Base-by-base conservation (phyloP, 2,797 vertebrate genomes). In the Hybognathus amarus region DNA sequence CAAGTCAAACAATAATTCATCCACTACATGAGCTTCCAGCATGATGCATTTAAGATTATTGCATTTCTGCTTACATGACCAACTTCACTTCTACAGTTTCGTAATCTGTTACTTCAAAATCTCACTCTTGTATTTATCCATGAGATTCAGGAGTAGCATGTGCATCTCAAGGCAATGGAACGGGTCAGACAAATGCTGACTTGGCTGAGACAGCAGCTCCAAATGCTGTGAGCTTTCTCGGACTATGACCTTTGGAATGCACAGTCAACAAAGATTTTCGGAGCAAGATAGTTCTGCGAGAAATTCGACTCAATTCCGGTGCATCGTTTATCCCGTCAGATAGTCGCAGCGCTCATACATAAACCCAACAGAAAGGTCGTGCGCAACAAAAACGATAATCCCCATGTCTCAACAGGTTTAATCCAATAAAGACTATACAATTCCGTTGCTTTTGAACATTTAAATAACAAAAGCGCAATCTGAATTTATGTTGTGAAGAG, bases 101-200 rank as follows among this genome's bases (percentile, higher is more conserved):
- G 1, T 42, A 76, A 82, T 82, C 80, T 10, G 4, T 76, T 67
- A 42, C 17, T 67, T 36, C 30, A 15, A 75, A 54, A 66, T 45
- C n/a, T 68, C 10, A 40, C 74, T 61, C 27, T 63, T 50, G 20
- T 69, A 15, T 69, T 56, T 59, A 56, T 83, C 54, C 75, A 47
- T 36, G 6, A 9, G 38, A 59, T 70, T 61, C 74, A 36, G 81
- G 88, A 89, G 36, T 85, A 63, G 82, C 91, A 90, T 88, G 91
- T 90, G 90, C 88, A 90, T 89, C 90, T 91, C 79, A 61, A 12
- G 90, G 90, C 88, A 88, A 86, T 89, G 88, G 90, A 66, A 87
- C 47, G 61, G 89, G 91, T 91, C 91, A 91, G 91, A 91, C 90
- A 94, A 94, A 94, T 93, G 92, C 92, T 94, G 93, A 90, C 87